Base-by-base conservation (phyloP, 1,140 invertebrate genomes). In the Paralvinella palmiformis region DNA sequence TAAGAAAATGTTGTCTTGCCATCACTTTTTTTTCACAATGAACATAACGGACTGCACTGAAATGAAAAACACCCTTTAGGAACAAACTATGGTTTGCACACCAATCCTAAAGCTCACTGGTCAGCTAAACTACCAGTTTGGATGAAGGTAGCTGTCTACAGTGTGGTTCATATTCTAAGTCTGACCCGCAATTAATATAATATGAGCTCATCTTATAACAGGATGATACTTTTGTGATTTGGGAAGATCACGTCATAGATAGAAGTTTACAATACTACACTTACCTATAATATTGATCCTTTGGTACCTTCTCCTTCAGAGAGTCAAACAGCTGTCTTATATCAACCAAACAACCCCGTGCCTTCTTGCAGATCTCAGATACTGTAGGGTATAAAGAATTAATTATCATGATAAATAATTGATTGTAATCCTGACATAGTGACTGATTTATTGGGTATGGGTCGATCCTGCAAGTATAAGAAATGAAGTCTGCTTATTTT, bases 241-340 rank as follows among this genome's bases (percentile, higher is more conserved):
- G 31, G 1, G 1, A 31, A 31, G 10, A 67, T 4, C 52, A 50
- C 52, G 32, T 20, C 22, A 29, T 3, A 24, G 48, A 45, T 15
- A n/a, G n/a, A n/a, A n/a, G n/a, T n/a, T n/a, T n/a, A n/a, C n/a
- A n/a, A n/a, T n/a, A n/a, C n/a, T n/a, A n/a, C 24, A 64, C 59
- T 53, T 67, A 80, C 79, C 74, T 87, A 75, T 90, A 91, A 80
- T 88, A 91, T 67, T 90, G 86, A 64, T 86, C 85, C 29, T 68
- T 59, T 6, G 88, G 87, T 58, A 90, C 81, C 55, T 88, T 79
- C 41, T 71, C 62, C 29, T 84, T 77, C 33, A 91, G 72, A 66
- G 83, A 81, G n/a, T 72, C 67, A 77, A 86, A 88, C 29, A 84
- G 82, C 31, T 82, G 72, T 41, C 80, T 79, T 1, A 89, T 82